Evolutionary conservation across 1,140 invertebrate species (phyloP), one percentile per base, ranked within the genome.

Genomic region (Xylocopa sonorina): DNA sequence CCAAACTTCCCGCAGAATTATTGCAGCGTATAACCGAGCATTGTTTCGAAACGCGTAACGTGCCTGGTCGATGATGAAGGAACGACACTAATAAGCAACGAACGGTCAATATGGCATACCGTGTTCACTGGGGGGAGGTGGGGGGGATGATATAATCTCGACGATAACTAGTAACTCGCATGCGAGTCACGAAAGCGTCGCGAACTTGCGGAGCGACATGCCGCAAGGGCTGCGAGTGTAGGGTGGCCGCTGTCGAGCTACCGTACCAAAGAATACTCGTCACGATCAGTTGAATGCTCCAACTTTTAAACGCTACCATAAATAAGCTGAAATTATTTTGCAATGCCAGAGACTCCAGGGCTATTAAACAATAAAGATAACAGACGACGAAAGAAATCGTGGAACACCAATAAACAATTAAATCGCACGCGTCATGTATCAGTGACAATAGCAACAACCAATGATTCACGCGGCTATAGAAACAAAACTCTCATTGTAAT

Each of bases 151-250:
- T 84, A 84, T 84, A 84, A 84, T 84, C 82, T 83, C 81, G 64
- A 79, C 78, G 81, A 83, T 83, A 83, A 84, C 57, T 83, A 77
- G 82, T 81, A 80, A 77, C 74, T 83, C 67, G 78, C 82, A 84
- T 84, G 81, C 82, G 76, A 84, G 76, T 84, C 76, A 83, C 82
- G 82, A 83, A 84, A 84, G 76, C 76, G 81, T 78, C 76, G 68
- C 72, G 77, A 74, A 79, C 62, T 84, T 83, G 72, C 55, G 46
- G 63, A 78, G 68, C 72, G 76, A 84, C 81, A 84, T 74, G 76
- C 73, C 58, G 63, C 62, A 69, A 81, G 48, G 57, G 62, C 67
- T 83, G 51, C 38, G 62, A 62, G 67, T 32, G 29, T 69, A 68
- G 58, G 73, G 69, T 83, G 64, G 83, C 57, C 53, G 53, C 55